Evolutionary conservation across 2,113 vertebrate species (phyloP).

Genomic region (Clarias magur): DNA sequence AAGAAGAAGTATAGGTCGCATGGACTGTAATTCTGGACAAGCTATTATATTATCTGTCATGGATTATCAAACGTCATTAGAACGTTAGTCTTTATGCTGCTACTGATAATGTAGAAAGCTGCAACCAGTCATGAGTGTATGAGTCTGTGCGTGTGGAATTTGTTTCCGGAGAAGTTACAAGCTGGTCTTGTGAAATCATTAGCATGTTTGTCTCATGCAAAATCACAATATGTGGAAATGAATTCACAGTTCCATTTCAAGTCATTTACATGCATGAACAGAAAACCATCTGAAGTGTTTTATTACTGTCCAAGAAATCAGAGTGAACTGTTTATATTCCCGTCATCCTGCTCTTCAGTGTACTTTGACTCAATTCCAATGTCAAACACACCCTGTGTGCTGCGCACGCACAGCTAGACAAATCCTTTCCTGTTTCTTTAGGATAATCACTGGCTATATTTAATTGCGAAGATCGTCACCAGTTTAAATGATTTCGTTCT

Average conservation of each 20-base stretch:
- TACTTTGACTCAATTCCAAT: neutral
- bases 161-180: neutral
- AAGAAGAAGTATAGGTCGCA: neutral
- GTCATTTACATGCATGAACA: neutral
- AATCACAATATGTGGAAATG: neutral
- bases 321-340: neutral
- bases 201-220: neutral
- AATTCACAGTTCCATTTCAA: neutral
- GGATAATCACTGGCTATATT: neutral
- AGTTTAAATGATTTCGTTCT: neutral
- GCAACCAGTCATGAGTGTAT: neutral
- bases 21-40: neutral
- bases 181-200: neutral
- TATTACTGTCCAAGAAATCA: neutral
- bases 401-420: neutral
- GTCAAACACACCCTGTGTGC: neutral
- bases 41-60: neutral
- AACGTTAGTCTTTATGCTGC: neutral
- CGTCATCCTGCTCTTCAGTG: neutral
- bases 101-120: neutral
- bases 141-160: neutral
- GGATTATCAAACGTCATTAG: neutral
- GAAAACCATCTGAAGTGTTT: neutral
- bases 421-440: neutral
- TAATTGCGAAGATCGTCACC: neutral